Conservation (phyloP, 2,113 vertebrate genomes). For the Echinops telfairi region DNA sequence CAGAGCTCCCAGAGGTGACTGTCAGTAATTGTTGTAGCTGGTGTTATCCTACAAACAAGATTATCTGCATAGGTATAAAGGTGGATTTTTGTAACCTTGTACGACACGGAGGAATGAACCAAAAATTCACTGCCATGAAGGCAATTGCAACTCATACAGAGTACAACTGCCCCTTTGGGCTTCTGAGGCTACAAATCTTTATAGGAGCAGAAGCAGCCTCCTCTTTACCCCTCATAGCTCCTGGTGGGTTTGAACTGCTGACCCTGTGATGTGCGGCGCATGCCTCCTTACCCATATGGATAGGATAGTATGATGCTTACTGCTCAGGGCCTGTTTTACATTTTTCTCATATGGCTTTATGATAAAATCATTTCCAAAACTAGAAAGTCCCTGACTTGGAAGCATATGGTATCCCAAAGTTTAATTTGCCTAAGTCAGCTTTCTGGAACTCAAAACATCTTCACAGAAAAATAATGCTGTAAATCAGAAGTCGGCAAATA, state of each 20-base stretch:
- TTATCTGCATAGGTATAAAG: background rate
- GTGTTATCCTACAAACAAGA: constrained; percentile 29
- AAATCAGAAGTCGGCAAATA: background rate
- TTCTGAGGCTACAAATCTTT: too few species aligned
- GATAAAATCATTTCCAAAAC: constrained; percentile 37
- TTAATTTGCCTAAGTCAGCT: constrained; percentile 41
- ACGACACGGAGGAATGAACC: background rate
- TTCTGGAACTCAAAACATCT: constrained; percentile 23
- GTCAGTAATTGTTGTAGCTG: background rate
- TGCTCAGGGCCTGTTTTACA: background rate
- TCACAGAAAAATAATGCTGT: constrained; percentile 20
- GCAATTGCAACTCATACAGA: too few species aligned
- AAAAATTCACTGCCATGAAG: too few species aligned
- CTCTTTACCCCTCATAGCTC: too few species aligned
- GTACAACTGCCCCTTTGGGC: too few species aligned
- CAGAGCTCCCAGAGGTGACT: constrained; percentile 1
- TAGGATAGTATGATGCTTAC: background rate
- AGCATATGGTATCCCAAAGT: background rate
- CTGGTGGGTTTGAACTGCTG: too few species aligned
- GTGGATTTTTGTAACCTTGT: background rate
- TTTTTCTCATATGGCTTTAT: background rate
- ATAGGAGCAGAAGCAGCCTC: too few species aligned
- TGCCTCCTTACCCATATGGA: too few species aligned
- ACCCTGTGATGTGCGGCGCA: too few species aligned
- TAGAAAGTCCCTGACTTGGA: constrained; percentile 2